Evolutionary conservation across 2,888 invertebrate species (phyloP).

Genomic region (Emmelina monodactyla): DNA sequence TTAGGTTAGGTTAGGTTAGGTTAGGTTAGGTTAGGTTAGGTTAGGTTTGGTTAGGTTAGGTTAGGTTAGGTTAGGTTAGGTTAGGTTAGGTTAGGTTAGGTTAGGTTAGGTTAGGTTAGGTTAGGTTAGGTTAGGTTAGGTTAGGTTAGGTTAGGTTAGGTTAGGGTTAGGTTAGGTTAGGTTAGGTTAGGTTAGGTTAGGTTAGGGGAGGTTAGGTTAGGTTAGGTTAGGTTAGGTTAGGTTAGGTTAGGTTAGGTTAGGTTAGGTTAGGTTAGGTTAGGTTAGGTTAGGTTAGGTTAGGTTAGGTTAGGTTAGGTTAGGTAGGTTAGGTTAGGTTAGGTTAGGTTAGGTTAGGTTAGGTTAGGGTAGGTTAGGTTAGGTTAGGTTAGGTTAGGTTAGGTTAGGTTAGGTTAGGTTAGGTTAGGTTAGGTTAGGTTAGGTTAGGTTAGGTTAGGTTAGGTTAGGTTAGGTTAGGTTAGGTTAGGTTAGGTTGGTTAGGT

Average conservation of each 20-base stretch:
- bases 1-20: constrained; percentile 16
- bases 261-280: constrained; percentile 11
- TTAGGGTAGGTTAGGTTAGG: constrained; percentile 17
- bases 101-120: constrained; percentile 10
- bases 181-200: constrained; percentile 12
- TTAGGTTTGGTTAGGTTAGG: constrained; percentile 14
- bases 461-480: constrained; percentile 14
- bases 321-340: constrained; percentile 7
- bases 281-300: constrained; percentile 8
- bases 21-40: constrained; percentile 11
- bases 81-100: constrained; percentile 14
- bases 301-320: constrained; percentile 7
- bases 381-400: constrained; percentile 9
- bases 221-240: constrained; percentile 10
- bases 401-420: constrained; percentile 6
- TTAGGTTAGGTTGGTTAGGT: constrained; percentile 12
- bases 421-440: constrained; percentile 13
- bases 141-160: constrained; percentile 7
- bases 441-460: constrained; percentile 14
- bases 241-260: constrained; percentile 10
- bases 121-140: constrained; percentile 8
- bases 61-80: constrained; percentile 14
- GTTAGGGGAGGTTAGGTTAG: constrained; percentile 11
- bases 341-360: constrained; percentile 8
- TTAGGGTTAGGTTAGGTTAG: constrained; percentile 10